Evolutionary conservation across 2,797 vertebrate genomes (phyloP).

Genomic region (Enteromius unitaeniatus): DNA sequence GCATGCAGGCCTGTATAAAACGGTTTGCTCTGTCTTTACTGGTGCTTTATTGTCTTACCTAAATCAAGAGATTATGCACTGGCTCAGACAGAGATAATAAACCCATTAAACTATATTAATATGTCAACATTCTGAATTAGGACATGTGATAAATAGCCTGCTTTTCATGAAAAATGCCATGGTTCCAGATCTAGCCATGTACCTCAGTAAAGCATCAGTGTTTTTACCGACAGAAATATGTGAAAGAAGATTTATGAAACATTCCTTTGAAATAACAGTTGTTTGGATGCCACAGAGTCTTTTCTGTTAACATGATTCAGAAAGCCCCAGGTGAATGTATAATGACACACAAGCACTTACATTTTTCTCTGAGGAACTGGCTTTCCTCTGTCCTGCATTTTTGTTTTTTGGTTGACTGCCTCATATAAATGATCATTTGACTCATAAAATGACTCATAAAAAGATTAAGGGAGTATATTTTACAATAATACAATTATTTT

Average conservation of each 20-base stretch:
- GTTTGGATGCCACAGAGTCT: background rate
- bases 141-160: background rate
- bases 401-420: background rate
- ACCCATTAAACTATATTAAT: background rate
- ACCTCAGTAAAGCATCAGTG: background rate
- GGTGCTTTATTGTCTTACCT: background rate
- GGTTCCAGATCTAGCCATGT: background rate
- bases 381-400: background rate
- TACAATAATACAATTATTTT: background rate
- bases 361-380: background rate
- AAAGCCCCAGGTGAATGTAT: background rate
- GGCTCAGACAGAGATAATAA: slow-evolving; percentile 9
- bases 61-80: background rate
- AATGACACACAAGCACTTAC: background rate
- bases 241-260: background rate
- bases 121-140: background rate
- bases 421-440: background rate
- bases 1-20: background rate
- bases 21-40: background rate
- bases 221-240: background rate
- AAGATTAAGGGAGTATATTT: no score
- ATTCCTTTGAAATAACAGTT: slow-evolving; percentile 8
- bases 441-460: background rate
- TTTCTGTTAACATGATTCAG: slow-evolving; percentile 13
- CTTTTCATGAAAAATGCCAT: background rate